phyloP scores from a whole-genome alignment of 2,113 vertebrate genomes.

The Thymallus thymallus region DNA sequence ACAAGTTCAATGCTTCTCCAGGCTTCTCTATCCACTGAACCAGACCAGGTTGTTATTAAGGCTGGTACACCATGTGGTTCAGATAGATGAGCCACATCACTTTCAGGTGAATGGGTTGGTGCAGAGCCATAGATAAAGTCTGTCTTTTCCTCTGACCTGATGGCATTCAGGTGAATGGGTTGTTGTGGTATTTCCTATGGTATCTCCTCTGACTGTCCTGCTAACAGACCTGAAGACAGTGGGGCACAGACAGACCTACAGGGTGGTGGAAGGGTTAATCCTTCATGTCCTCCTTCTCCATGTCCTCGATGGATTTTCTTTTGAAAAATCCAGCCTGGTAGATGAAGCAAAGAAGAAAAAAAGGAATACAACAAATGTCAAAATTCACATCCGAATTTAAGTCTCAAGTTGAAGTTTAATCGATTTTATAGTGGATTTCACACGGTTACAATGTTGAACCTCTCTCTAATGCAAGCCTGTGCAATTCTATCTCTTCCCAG shows the following conservation, averaged over 20 bases:
- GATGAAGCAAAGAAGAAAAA: constrained; percentile 11
- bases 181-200: neutral
- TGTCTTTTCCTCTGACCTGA: too few relatives aligned
- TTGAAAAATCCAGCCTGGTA: constrained; percentile 77
- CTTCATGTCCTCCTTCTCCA: constrained; percentile 69
- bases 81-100: neutral
- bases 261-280: constrained; percentile 42
- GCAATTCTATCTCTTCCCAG: neutral
- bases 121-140: neutral
- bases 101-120: constrained; percentile 20
- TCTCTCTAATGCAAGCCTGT: neutral
- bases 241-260: constrained; percentile 30
- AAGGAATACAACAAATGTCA: constrained; percentile 2
- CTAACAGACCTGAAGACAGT: constrained; percentile 16
- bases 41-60: neutral
- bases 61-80: neutral
- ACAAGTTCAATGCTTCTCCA: too few relatives aligned
- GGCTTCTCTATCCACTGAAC: neutral
- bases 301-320: constrained; percentile 73
- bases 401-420: neutral
- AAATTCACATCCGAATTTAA: neutral
- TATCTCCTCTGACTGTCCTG: constrained; percentile 17
- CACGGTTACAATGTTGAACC: neutral
- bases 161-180: too few relatives aligned
- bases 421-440: neutral